phyloP scores from a whole-genome alignment of 2,888 invertebrate species.

The Drosophila tanythrix region DNA sequence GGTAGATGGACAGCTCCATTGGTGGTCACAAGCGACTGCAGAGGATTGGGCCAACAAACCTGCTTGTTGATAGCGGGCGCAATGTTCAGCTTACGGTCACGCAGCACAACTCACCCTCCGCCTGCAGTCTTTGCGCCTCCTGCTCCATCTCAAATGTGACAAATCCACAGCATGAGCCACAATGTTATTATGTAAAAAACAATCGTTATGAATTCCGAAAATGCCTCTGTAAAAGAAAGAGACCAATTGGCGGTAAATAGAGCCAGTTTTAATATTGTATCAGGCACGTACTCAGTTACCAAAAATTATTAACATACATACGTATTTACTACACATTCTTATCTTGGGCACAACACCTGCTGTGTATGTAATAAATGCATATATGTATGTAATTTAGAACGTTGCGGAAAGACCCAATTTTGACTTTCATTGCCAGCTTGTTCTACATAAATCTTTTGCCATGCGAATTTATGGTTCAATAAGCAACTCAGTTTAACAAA shows the following conservation, averaged over 20 bases:
- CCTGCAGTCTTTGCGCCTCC: too few relatives aligned
- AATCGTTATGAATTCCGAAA: background rate
- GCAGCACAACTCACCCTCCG: constrained; percentile 89
- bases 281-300: constrained; percentile 29
- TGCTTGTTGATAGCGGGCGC: constrained; percentile 95
- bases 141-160: too few relatives aligned
- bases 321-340: background rate
- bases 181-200: constrained; percentile 21
- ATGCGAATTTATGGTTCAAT: constrained; percentile 12
- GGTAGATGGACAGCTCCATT: constrained; percentile 86
- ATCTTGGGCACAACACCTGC: constrained; percentile 1
- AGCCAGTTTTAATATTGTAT: background rate
- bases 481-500: background rate
- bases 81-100: constrained; percentile 93
- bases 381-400: background rate
- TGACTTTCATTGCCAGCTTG: constrained; percentile 7
- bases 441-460: constrained; percentile 28
- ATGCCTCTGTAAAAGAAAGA: constrained; percentile 6
- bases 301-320: background rate
- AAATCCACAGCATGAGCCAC: too few relatives aligned
- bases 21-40: constrained; percentile 85
- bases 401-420: background rate
- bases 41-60: constrained; percentile 84
- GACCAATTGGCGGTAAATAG: background rate
- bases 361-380: background rate